These are phyloP conservation scores for Puma concolor DNA, from an alignment of 2,113 vertebrate species.

Conservation along the genomic window DNA sequence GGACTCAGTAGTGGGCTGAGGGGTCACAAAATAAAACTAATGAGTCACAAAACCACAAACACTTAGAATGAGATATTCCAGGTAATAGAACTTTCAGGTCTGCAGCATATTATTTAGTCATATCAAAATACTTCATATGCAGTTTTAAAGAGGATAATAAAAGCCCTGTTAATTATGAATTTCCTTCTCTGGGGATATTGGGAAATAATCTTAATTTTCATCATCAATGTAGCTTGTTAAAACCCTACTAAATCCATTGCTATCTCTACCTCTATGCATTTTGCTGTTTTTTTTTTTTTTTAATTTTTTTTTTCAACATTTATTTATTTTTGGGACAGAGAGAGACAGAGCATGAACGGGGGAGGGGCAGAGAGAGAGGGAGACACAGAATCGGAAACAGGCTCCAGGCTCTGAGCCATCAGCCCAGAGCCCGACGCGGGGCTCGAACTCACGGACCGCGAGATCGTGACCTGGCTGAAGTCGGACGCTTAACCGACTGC, in stretches of 20 bases:
- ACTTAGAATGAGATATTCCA: not conserved
- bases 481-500: too few species aligned
- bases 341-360: too few species aligned
- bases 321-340: too few species aligned
- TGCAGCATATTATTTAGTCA: not conserved
- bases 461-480: too few species aligned
- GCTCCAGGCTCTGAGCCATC: too few species aligned
- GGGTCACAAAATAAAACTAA: not conserved
- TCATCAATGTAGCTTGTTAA: constrained; percentile 21
- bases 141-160: constrained; percentile 52
- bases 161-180: not conserved
- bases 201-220: constrained; percentile 38
- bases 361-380: too few species aligned
- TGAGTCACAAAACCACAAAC: not conserved
- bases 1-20: not conserved
- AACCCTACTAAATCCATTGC: not conserved
- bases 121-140: not conserved
- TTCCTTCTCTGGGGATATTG: constrained; percentile 18
- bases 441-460: too few species aligned
- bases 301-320: too few species aligned
- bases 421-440: too few species aligned
- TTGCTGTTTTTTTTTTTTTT: not conserved
- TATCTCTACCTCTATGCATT: not conserved
- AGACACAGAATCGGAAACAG: too few species aligned
- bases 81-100: not conserved